phyloP scores from a whole-genome alignment of 2,797 vertebrate species.

The Orientallactaga sibirica region DNA sequence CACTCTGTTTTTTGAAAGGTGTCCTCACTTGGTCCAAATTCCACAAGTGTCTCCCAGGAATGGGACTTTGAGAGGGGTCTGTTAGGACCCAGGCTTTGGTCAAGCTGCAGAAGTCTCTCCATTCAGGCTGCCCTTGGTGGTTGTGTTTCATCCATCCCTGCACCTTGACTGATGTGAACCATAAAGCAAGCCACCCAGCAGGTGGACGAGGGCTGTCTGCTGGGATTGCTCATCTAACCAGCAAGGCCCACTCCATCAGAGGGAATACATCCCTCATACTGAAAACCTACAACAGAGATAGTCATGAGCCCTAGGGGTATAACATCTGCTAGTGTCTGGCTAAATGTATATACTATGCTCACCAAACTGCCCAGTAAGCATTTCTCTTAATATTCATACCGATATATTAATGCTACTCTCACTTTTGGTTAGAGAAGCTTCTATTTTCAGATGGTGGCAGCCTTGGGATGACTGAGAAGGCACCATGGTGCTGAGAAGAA shows the following conservation, averaged over 20 bases:
- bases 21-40: conserved; percentile 20
- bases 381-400: too few species aligned
- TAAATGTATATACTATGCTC: too few species aligned
- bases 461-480: too few species aligned
- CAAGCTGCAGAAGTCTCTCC: neutral
- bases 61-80: neutral
- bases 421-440: too few species aligned
- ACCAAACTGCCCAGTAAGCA: too few species aligned
- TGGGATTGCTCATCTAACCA: conserved; percentile 74
- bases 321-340: too few species aligned
- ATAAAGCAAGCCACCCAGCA: conserved; percentile 49
- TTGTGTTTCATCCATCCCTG: conserved; percentile 66
- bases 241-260: conserved; percentile 43
- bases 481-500: too few species aligned
- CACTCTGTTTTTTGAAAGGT: neutral
- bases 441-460: too few species aligned
- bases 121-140: conserved; percentile 45
- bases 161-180: conserved; percentile 67
- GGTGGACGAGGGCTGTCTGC: conserved; percentile 57
- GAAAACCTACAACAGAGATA: too few species aligned
- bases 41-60: conserved; percentile 50
- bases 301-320: too few species aligned
- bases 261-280: too few species aligned
- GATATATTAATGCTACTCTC: too few species aligned
- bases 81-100: conserved; percentile 56